Base-by-base conservation (phyloP, 2,113 vertebrate species). In the Crotalus helleri region DNA sequence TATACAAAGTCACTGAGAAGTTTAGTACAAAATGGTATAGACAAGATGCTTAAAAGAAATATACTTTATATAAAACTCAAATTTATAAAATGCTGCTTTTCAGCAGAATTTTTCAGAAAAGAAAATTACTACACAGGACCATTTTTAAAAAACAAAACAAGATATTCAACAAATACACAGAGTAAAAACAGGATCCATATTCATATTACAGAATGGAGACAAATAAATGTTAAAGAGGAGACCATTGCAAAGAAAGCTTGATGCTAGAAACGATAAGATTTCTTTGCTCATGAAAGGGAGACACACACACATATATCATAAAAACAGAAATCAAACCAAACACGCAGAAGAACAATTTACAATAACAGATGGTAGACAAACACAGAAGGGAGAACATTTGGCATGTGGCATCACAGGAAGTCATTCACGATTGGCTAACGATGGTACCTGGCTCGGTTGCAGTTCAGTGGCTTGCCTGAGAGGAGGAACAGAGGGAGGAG, bases 361-460 rank as follows among this genome's bases (percentile, higher is more conserved):
- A 95, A 96, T 92, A 95, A 98, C 97, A 97, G 95, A 98, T 89
- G 97, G 97, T 95, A 98, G 97, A 98, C 98, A 98, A 89, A 97
- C 98, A 98, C 85, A 97, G 95, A 96, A 95, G 98, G 97, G 98
- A 97, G 96, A 96, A 96, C 98, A 85, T 97, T 98, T 97, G 98
- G 97, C 97, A 98, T 97, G 97, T 97, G 95, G 97, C 96, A 97
- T 96, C 97, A 98, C 97, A 98, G 96, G 96, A 96, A 98, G 97
- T 98, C 98, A 98, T 97, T 98, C 97, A 96, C 97, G 97, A 98
- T 55, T 97, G 97, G 96, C 95, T 97, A 96, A 97, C 96, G 97
- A 97, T 93, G 97, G 97, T 99, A 99, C 99, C 99, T 99, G 99
- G 98, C 98, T 99, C 24, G 98, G 98, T 94, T 98, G 98, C 91